Evolutionary conservation across 2,888 invertebrate species (phyloP), one percentile per base, ranked within the genome.

Genomic region (Mimas tiliae): DNA sequence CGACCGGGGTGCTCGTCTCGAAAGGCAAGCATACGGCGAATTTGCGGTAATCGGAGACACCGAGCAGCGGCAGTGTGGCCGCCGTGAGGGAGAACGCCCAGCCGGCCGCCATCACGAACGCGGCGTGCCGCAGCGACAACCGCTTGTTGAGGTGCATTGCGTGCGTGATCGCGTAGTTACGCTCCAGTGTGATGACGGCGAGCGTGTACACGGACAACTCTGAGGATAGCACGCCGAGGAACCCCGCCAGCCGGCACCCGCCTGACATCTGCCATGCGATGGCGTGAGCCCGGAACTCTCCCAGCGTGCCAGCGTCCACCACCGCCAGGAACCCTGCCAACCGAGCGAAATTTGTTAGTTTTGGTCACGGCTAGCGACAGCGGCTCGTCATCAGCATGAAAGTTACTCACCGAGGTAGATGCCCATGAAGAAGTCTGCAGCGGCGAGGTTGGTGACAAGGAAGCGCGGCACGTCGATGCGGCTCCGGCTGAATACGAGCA

Each of bases 361-460:
- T 11, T 6, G 9, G 58, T 58, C 19, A 12, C 6, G 3, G 12
- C 19, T 6, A 6, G 53, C n/a, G 27, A 11, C 27, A 34, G 19
- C 9, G 4, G 2, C 27, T 27, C 27, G 2, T 1, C 27, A 27
- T 27, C 27, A 27, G 27, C 27, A 27, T 4, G 27, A 27, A 27
- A 4, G 27, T n/a, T 3, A 0, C 81, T 84, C 82, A 96, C 97
- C 97, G 70, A 99, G 94, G 88, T 99, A 99, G 65, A 98, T 94
- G 65, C 99, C 99, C 98, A 99, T 99, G 89, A 98, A 98, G 89
- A 99, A 98, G 93, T 99, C 99, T 0, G 99, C 99, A 0, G 98
- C 97, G 0, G 99, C 99, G 72, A 99, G 94, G 91, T 99, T 99
- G 86, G 98, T 98, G 68, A 99, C 99, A 69, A 99, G 95, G 90